A percentile compares a stretch with the other conserved stretches of the same genome.
phyloP scores from a whole-genome alignment of 2,797 vertebrate genomes.

The Mormyrus hasselquistii region DNA sequence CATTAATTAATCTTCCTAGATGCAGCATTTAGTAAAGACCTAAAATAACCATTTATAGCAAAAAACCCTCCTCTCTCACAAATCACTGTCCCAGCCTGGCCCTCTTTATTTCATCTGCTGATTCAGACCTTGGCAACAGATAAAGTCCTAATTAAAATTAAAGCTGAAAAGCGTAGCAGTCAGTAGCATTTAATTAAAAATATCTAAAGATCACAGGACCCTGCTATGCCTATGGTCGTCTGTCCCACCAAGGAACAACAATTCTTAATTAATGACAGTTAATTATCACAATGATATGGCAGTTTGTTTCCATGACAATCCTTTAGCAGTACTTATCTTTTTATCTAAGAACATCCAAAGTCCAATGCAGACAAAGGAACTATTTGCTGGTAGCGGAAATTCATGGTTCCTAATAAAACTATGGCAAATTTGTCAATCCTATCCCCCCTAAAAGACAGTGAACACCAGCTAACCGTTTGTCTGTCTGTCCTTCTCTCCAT shows the following conservation, averaged over 20 bases:
- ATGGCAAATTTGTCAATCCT: background rate
- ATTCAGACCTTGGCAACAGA: background rate
- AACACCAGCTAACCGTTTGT: background rate
- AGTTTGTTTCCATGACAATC: background rate
- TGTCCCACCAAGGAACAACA: slow-evolving; percentile 3
- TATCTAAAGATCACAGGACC: slow-evolving; percentile 17
- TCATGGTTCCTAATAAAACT: background rate
- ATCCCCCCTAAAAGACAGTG: background rate
- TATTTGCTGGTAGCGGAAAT: background rate
- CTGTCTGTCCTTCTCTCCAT: too few species aligned
- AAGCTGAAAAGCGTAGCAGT: background rate
- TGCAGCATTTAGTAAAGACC: background rate
- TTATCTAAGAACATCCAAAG: background rate
- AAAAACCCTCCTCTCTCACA: background rate
- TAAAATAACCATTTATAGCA: background rate
- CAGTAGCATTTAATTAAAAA: slow-evolving; percentile 15
- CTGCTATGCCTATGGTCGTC: background rate
- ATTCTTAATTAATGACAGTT: slow-evolving; percentile 13
- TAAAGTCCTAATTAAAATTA: slow-evolving; percentile 2
- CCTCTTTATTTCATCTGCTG: background rate
- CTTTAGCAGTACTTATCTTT: background rate
- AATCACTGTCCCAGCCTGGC: background rate
- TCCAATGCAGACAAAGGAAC: background rate
- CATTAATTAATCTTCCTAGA: background rate
- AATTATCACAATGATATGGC: background rate